Base-by-base conservation (phyloP, 2,113 vertebrate species). In the Thunnus maccoyii region DNA sequence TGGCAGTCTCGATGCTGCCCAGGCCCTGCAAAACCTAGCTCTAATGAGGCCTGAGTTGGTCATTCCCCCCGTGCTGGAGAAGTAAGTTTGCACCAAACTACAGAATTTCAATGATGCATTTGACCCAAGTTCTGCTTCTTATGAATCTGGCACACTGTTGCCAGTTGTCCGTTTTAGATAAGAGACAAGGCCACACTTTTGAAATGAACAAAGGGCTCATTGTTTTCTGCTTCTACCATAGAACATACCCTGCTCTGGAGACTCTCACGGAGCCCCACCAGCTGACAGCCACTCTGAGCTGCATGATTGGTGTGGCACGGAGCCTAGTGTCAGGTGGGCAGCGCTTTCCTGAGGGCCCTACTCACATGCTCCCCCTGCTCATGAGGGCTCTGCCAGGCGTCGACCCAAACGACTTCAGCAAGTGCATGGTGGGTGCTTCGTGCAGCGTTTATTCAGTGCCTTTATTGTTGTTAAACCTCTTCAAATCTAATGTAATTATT, bases 331-430 rank as follows among this genome's bases (percentile, higher is more conserved):
- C 97, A 1, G 97, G 97, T 20, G 96, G 96, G 1, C 95, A 69
- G 71, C 97, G 95, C 93, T 99, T 96, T 93, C 98, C 98, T 66
- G 97, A 99, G 95, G 98, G 98, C 54, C 98, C 97, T 50, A 97
- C 97, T 44, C 98, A 99, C 89, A 97, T 99, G 96, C 94, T 99
- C 84, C 98, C 98, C 89, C 96, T 99, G 3, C 94, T 99, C 86
- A 98, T 99, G 97, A 97, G 98, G 94, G 97, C 98, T 0, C 90
- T 99, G 86, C 98, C 98, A 48, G 98, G 98, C 6, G 98, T 99
- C 64, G 98, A 99, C 93, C 98, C 98, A 41, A 99, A 99, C 72
- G 98, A 99, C 94, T 99, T 99, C 90, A 99, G 98, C 95, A 99
- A 99, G 90, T 99, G 98, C 94, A 99, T 99, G 98, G 98, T 99